Evolutionary conservation across 2,888 invertebrate species (phyloP).

Genomic region (Gerris lacustris): DNA sequence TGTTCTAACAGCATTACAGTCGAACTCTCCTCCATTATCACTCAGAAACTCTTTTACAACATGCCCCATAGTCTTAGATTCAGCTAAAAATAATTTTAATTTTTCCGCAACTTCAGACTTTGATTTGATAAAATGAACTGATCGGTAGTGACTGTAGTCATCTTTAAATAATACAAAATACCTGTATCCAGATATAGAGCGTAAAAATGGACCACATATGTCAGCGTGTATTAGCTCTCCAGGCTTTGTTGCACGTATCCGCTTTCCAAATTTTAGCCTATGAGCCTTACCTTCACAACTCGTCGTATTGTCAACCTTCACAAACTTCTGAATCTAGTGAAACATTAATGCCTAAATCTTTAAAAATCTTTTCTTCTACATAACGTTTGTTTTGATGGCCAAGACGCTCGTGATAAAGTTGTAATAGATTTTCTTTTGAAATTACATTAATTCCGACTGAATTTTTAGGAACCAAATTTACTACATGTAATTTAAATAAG

Average conservation of each 20-base stretch:
- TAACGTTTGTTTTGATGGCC: constrained; percentile 34
- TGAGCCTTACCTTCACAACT: too few relatives aligned
- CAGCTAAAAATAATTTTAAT: neutral
- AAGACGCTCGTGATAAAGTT: constrained; percentile 27
- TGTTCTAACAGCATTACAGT: constrained; percentile 28
- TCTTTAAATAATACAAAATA: constrained; percentile 15
- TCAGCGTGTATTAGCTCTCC: constrained; percentile 29
- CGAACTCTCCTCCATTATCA: constrained; percentile 33
- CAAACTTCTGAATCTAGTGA: constrained; percentile 26
- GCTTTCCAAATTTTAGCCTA: constrained; percentile 20
- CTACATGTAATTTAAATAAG: neutral
- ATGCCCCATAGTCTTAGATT: constrained; percentile 25
- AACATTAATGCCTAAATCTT: constrained; percentile 30
- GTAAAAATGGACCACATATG: constrained; percentile 31
- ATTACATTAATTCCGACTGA: neutral
- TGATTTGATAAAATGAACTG: constrained; percentile 29
- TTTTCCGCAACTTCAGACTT: constrained; percentile 10
- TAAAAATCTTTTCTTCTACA: constrained; percentile 31
- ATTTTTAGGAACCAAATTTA: neutral
- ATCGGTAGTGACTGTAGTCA: constrained; percentile 25
- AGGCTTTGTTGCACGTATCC: constrained; percentile 14
- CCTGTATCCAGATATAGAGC: constrained; percentile 26
- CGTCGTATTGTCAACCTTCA: constrained; percentile 29
- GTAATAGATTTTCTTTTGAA: constrained; percentile 5
- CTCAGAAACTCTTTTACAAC: constrained; percentile 31